phyloP scores from a whole-genome alignment of 2,797 vertebrate species.

The Crossoptilon crossoptilon region DNA sequence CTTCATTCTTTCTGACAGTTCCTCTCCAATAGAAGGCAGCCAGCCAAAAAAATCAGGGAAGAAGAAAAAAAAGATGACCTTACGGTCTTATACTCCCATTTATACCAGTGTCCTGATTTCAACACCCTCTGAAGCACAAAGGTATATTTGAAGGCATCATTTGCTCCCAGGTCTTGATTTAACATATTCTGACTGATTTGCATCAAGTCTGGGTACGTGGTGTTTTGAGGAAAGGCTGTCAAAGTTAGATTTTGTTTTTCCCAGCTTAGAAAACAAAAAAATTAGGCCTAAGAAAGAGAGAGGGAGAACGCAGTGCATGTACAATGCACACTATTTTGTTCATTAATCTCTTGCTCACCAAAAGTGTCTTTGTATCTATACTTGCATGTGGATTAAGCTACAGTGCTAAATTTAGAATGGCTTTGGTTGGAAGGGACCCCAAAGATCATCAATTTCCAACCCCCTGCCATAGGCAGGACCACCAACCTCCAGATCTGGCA shows the following conservation, averaged over 20 bases:
- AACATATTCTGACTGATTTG: not conserved
- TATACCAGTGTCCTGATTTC: constrained; percentile 75
- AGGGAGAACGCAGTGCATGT: not conserved
- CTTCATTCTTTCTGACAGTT: constrained; percentile 24
- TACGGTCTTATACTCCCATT: constrained; percentile 77
- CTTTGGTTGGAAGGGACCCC: too few relatives aligned
- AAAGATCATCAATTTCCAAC: too few relatives aligned
- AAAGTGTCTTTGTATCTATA: not conserved
- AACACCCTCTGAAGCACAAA: constrained; percentile 47
- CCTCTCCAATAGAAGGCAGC: constrained; percentile 18
- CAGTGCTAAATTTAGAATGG: not conserved
- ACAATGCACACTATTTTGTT: not conserved
- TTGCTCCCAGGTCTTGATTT: not conserved
- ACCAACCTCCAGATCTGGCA: too few relatives aligned
- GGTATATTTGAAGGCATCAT: constrained; percentile 61
- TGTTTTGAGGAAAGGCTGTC: not conserved
- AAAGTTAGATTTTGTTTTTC: not conserved
- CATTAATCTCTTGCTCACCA: not conserved
- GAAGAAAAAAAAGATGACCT: not conserved
- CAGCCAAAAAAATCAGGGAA: not conserved
- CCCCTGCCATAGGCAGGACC: too few relatives aligned
- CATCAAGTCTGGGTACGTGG: not conserved
- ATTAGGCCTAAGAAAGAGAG: not conserved
- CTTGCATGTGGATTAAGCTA: not conserved
- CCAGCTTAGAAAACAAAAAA: not conserved